Percentiles rank a stretch among this genome's conserved stretches.
phyloP scores from a whole-genome alignment of 2,113 vertebrate species.

The Asarcornis scutulata region DNA sequence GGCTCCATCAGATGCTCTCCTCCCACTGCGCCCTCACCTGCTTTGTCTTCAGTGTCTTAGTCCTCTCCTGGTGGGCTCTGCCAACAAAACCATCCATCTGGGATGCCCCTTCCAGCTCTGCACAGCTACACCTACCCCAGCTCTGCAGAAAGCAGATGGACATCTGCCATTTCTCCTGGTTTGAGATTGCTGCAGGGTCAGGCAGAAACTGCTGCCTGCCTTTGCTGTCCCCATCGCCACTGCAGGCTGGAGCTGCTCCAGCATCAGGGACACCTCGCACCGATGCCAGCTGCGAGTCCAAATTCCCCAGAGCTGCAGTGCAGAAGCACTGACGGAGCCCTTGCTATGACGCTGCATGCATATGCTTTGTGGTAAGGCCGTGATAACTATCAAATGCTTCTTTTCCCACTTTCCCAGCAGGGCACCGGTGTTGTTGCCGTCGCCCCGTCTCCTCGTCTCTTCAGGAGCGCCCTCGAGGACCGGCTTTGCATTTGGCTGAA shows the following conservation, averaged over 20 bases:
- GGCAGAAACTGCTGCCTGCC: not conserved
- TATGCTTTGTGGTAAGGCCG: not conserved
- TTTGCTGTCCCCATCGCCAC: not conserved
- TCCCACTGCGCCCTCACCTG: too few relatives aligned
- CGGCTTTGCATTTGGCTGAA: constrained; percentile 39
- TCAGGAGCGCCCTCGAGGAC: constrained; percentile 23
- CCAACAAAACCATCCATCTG: too few relatives aligned
- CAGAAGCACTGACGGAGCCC: not conserved
- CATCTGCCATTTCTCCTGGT: too few relatives aligned
- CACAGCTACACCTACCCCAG: too few relatives aligned
- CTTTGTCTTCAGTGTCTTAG: too few relatives aligned
- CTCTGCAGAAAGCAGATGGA: not conserved
- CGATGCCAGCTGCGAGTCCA: not conserved
- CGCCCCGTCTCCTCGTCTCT: not conserved
- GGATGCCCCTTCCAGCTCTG: too few relatives aligned
- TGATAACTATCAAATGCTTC: not conserved
- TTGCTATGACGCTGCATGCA: not conserved
- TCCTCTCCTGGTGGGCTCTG: too few relatives aligned
- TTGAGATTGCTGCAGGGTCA: not conserved
- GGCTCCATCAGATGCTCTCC: too few relatives aligned
- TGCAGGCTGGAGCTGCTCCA: not conserved
- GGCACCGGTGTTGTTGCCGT: not conserved
- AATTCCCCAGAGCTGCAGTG: not conserved
- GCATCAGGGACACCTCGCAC: rapidly evolving
- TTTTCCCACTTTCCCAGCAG: constrained; percentile 39